A percentile compares a stretch with the other conserved stretches of the same genome.
Evolutionary conservation across 2,888 invertebrate genomes (phyloP).

Genomic region (Quadroppia sp.): DNA sequence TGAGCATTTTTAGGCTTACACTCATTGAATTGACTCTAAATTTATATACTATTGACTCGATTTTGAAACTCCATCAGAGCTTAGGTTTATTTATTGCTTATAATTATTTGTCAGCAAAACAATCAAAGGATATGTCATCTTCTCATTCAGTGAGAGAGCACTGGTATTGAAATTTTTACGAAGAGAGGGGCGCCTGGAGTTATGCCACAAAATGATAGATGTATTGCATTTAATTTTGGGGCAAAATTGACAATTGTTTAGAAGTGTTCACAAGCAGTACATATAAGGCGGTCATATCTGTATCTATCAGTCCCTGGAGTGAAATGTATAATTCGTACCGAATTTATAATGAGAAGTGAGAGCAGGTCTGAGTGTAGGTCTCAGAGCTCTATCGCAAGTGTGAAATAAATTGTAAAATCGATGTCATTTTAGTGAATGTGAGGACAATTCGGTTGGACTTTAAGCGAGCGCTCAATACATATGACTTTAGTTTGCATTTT

Average conservation of each 20-base stretch:
- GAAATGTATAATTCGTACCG: constrained; percentile 29
- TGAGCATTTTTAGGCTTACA: constrained; percentile 6
- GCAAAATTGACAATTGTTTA: constrained; percentile 33
- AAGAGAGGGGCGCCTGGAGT: constrained; percentile 17
- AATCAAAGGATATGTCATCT: neutral
- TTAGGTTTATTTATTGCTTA: neutral
- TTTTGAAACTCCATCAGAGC: neutral
- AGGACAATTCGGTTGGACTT: constrained; percentile 12
- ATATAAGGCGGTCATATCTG: too few species aligned
- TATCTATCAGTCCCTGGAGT: constrained; percentile 32
- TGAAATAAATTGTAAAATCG: constrained; percentile 36
- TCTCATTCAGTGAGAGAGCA: neutral
- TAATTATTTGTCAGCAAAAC: constrained; percentile 35
- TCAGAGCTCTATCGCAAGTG: constrained; percentile 14
- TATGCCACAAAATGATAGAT: constrained; percentile 31
- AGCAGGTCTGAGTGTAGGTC: neutral
- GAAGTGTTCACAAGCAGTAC: neutral
- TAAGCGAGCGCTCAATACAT: neutral
- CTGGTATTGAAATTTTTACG: constrained; percentile 28
- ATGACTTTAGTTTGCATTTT: constrained; percentile 34
- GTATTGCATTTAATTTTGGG: constrained; percentile 36
- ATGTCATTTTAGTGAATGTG: constrained; percentile 21
- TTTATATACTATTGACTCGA: neutral
- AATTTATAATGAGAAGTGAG: constrained; percentile 35
- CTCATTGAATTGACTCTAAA: neutral